Conservation (phyloP, 1,140 invertebrate species). For the Solen grandis region DNA sequence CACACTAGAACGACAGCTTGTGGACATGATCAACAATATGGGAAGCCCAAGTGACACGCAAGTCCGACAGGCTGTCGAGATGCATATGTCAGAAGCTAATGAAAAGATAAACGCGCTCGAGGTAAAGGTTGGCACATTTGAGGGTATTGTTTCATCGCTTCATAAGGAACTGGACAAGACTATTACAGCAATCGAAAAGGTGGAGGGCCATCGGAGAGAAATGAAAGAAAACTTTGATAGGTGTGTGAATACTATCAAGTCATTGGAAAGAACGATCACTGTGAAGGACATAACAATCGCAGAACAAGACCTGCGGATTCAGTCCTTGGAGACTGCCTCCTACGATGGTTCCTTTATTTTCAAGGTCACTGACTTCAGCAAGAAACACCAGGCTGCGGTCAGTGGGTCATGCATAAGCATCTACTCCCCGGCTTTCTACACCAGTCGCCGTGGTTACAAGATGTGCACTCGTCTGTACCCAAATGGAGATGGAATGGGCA, state of each 20-base stretch:
- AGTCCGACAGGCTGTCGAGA: not conserved
- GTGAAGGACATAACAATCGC: constrained; percentile 69
- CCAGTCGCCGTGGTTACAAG: constrained; percentile 85
- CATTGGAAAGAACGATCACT: constrained; percentile 64
- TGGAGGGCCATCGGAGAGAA: constrained; percentile 50
- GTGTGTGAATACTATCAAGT: constrained; percentile 59
- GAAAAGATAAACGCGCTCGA: constrained; percentile 40
- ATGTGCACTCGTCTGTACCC: constrained; percentile 92
- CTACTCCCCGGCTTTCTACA: constrained; percentile 77
- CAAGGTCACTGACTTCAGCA: constrained; percentile 74
- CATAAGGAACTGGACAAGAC: constrained; percentile 66
- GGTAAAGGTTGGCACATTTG: constrained; percentile 61
- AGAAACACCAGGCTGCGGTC: constrained; percentile 71
- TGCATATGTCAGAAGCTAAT: constrained; percentile 9
- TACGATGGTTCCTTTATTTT: constrained; percentile 76
- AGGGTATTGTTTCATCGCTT: constrained; percentile 65
- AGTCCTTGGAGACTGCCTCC: constrained; percentile 66
- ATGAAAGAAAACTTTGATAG: constrained; percentile 55
- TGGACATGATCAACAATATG: too few relatives aligned
- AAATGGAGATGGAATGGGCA: constrained; percentile 85
- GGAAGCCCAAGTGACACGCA: too few relatives aligned
- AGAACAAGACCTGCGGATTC: constrained; percentile 67
- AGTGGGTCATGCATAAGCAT: constrained; percentile 73
- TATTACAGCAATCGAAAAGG: constrained; percentile 59
- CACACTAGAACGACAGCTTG: too few relatives aligned